Evolutionary conservation across 2,113 vertebrate species (phyloP), one percentile per base, ranked within the genome.

Genomic region (Haemorhous mexicanus): DNA sequence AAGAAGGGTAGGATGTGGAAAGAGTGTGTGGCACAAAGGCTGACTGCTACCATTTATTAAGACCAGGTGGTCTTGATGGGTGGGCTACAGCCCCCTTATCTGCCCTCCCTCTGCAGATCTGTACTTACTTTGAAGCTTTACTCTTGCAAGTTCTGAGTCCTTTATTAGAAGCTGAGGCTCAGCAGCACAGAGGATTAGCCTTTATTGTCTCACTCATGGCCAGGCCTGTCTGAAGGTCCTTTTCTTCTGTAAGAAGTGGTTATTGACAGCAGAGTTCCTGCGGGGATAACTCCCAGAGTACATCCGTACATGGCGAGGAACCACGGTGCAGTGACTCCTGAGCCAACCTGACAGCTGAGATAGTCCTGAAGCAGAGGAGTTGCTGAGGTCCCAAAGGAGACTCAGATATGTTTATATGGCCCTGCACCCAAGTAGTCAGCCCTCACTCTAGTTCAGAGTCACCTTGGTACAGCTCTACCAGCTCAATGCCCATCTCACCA

Each of bases 11-110:
- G 70, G 30, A 52, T 59, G 56, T 26, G 27, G 73, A 93, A 77
- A 78, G 55, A 30, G 44, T 8, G 2, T 62, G 44, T 55, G 4
- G 0, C 83, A 79, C 50, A 86, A 88, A 86, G 43, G 43, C 74
- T 83, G 67, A 82, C 74, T 96, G 61, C 86, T 84, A 75, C 61
- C 61, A 87, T 81, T 66, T 86, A 95, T 93, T 84, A 90, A 89
- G 80, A 95, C 68, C 94, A 92, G 86, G 89, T 95, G 93, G 84
- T 74, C 90, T 92, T 92, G 68, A 86, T 94, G 94, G 95, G 82
- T 94, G 92, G 94, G 79, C 92, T 64, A 63, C 79, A 91, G 41
- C 43, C 13, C 50, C 79, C 63, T 86, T 90, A 90, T 95, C 86
- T 89, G 56, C 78, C 39, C 75, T 85, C 70, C 58, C 56, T 84